Percentiles rank a stretch among this genome's conserved stretches.
These are phyloP conservation scores for Apamea epomidion DNA, from an alignment of 2,888 invertebrate species.

Conservation along the genomic window DNA sequence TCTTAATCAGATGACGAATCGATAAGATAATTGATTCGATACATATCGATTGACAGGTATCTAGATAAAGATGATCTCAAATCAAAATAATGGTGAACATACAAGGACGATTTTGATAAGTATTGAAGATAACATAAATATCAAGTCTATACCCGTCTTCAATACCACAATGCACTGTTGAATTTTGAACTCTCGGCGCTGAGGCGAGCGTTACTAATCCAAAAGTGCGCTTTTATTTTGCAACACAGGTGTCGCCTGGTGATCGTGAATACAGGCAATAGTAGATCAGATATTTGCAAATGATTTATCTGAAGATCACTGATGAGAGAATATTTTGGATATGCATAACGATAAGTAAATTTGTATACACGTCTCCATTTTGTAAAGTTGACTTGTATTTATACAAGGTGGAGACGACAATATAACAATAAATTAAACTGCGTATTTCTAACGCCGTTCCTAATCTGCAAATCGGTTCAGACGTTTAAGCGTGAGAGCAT, in stretches of 20 bases:
- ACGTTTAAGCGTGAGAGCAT: no score
- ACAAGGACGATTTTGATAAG: slow-evolving; percentile 4
- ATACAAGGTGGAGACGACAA: neutral
- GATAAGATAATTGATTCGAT: slow-evolving; percentile 34
- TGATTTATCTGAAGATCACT: neutral
- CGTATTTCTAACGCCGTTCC: no score
- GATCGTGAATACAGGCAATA: no score
- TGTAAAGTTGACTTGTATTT: neutral
- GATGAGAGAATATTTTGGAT: neutral
- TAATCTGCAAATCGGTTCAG: no score
- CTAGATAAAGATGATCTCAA: slow-evolving; percentile 24
- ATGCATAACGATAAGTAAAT: neutral
- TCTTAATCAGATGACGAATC: slow-evolving; percentile 1
- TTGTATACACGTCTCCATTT: neutral
- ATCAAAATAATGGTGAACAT: slow-evolving; percentile 14
- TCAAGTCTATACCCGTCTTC: neutral
- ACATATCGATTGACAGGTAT: neutral
- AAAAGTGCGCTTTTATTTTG: no score
- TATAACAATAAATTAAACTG: no score
- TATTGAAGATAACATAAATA: neutral
- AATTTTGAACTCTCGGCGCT: neutral
- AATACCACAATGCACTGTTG: neutral
- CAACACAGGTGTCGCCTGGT: no score
- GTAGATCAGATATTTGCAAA: neutral
- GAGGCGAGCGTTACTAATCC: neutral